Base-by-base conservation (phyloP, 2,113 vertebrate species). In the Actenoides hombroni region DNA sequence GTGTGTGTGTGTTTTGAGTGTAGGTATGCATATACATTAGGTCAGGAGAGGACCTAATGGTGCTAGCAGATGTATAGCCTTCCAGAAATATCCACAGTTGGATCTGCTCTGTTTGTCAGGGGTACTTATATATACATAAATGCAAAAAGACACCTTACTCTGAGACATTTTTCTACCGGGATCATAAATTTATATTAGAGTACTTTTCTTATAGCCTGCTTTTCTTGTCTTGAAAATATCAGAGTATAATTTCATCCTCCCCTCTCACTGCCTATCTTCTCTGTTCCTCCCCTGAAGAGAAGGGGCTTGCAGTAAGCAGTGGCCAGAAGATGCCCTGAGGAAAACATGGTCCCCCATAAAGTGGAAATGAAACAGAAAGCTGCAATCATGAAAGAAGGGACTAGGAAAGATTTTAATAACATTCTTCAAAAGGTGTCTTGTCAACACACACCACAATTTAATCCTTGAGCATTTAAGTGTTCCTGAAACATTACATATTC, bases 301-400 rank as follows among this genome's bases (percentile, higher is more conserved):
- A 70, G 65, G 76, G 75, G 73, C 53, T 93, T 83, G 91, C 64
- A 82, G 49, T 76, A 78, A 73, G 61, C 33, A 69, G 82, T 59
- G 69, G 73, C 61, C 79, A 86, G 69, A 90, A 79, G 88, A 88
- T 78, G 73, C 92, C 93, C 42, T 0, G 4, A 93, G 90, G 95
- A 96, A 92, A 92, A 31, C 65, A 37, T 0, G 0, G 25, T 91
- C 23, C 70, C 63, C 46, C 49, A 65, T 92, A 93, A 96, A 94
- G 79, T 88, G 85, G 74, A 95, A 95, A 96, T 95, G 79, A 91
- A 96, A 89, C 69, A 93, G 82, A 96, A 96, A 92, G 57, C 61
- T 92, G 54, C 71, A 90, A 42, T 85, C 53, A 57, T 68, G 44
- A 88, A 91, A 84, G 53, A 92, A 93, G 40, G 25, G 57, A 13